Evolutionary conservation across 2,113 vertebrate species (phyloP).

Genomic region (Pitta sordida): DNA sequence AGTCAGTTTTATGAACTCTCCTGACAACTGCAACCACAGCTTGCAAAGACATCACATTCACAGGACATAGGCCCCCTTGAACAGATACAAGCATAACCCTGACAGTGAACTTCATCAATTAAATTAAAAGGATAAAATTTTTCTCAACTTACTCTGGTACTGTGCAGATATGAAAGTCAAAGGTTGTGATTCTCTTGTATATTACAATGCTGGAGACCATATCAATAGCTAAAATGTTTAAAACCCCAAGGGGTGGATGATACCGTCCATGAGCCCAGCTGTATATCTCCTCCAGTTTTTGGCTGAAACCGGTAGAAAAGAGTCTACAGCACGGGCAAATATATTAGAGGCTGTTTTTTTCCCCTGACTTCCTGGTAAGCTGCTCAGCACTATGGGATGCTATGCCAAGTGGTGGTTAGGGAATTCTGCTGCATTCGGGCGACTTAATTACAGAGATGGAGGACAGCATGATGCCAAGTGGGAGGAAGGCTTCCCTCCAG

Average conservation of each 20-base stretch:
- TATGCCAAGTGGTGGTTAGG: background rate
- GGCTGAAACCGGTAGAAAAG: background rate
- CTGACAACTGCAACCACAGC: background rate
- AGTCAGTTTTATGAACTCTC: background rate
- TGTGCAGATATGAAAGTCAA: background rate
- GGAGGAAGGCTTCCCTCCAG: slow-evolving; percentile 2
- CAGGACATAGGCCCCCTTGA: background rate
- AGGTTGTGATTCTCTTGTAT: background rate
- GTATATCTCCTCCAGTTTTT: background rate
- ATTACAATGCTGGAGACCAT: background rate
- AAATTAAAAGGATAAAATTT: background rate
- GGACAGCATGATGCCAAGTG: background rate
- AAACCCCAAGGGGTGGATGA: background rate
- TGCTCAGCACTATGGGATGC: background rate
- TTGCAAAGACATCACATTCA: background rate
- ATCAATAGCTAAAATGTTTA: background rate
- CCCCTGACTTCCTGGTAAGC: background rate
- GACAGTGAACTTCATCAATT: background rate
- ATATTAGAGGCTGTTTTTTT: background rate
- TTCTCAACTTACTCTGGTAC: background rate
- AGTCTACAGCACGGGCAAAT: background rate
- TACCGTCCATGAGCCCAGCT: background rate
- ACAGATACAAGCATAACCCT: background rate
- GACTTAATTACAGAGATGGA: slow-evolving; percentile 6
- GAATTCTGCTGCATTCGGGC: background rate